A percentile compares a stretch with the other conserved stretches of the same genome.
phyloP scores from a whole-genome alignment of 2,888 invertebrate genomes.

The Stenotaenia linearis region DNA sequence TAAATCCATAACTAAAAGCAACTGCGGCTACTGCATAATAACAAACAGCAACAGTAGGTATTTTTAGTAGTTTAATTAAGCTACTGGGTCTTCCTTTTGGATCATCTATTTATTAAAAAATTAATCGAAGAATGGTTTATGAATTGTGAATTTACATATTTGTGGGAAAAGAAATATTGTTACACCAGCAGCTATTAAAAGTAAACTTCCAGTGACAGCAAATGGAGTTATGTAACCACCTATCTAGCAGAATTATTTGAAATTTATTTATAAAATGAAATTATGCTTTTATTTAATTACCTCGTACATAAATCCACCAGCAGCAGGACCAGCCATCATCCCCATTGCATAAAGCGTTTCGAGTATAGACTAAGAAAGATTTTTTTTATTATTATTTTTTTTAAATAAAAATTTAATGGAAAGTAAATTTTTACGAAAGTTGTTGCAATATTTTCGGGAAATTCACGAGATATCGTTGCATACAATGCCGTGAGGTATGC shows the following conservation, averaged over 20 bases:
- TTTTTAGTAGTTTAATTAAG: constrained; percentile 58
- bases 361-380: background rate
- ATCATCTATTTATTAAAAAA: background rate
- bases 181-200: constrained; percentile 68
- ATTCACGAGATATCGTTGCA: constrained; percentile 79
- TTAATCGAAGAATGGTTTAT: too few relatives aligned
- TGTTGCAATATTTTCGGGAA: constrained; percentile 75
- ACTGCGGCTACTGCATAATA: constrained; percentile 67
- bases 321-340: background rate
- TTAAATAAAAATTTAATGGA: too few relatives aligned
- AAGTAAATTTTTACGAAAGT: constrained; percentile 65
- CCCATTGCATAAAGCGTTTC: background rate
- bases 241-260: constrained; percentile 44
- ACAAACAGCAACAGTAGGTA: constrained; percentile 68
- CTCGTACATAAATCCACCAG: background rate
- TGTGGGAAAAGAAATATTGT: constrained; percentile 66
- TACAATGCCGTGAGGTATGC: constrained; percentile 80
- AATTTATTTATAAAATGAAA: background rate
- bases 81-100: background rate
- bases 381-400: too few relatives aligned
- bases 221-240: constrained; percentile 78
- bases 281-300: background rate
- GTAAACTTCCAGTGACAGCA: constrained; percentile 66
- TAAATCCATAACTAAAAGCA: constrained; percentile 76
- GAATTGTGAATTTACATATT: constrained; percentile 22